phyloP scores from a whole-genome alignment of 2,888 invertebrate species.

The Agapetus fuscipes region DNA sequence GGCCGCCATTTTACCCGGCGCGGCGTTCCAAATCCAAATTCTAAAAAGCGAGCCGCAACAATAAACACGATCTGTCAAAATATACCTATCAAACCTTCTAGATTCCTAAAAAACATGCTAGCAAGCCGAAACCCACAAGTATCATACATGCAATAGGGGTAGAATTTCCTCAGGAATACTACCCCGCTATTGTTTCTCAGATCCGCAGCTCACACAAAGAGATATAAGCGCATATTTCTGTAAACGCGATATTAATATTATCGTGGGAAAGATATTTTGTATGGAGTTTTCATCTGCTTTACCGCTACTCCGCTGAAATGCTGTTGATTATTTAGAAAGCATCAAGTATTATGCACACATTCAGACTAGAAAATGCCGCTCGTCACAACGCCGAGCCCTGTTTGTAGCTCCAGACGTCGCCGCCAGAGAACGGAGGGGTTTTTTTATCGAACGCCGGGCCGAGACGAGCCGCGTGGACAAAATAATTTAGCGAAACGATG shows the following conservation, averaged over 20 bases:
- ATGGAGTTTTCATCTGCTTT: no score
- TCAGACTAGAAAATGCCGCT: conserved; percentile 12
- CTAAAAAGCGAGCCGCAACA: conserved; percentile 7
- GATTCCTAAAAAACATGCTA: no score
- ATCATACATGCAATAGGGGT: conserved; percentile 13
- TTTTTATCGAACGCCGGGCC: conserved; percentile 1
- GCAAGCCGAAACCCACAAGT: no score
- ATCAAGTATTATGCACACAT: conserved; percentile 14
- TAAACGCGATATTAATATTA: no score
- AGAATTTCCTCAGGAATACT: conserved; percentile 9
- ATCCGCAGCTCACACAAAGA: no score
- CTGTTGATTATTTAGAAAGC: no score
- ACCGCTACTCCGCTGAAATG: no score
- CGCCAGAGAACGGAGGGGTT: not conserved
- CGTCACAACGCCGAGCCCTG: conserved; percentile 4
- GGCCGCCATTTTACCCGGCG: conserved; percentile 10
- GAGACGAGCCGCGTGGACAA: conserved; percentile 7
- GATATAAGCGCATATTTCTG: no score
- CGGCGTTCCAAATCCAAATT: conserved; percentile 7
- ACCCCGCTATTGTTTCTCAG: conserved; percentile 6
- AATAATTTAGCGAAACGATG: conserved; percentile 15
- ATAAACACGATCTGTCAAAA: not conserved
- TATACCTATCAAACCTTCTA: not conserved
- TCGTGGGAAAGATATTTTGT: no score
- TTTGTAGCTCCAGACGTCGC: not conserved